Evolutionary conservation across 2,888 invertebrate genomes (phyloP).

Genomic region (Quadriops clusia): DNA sequence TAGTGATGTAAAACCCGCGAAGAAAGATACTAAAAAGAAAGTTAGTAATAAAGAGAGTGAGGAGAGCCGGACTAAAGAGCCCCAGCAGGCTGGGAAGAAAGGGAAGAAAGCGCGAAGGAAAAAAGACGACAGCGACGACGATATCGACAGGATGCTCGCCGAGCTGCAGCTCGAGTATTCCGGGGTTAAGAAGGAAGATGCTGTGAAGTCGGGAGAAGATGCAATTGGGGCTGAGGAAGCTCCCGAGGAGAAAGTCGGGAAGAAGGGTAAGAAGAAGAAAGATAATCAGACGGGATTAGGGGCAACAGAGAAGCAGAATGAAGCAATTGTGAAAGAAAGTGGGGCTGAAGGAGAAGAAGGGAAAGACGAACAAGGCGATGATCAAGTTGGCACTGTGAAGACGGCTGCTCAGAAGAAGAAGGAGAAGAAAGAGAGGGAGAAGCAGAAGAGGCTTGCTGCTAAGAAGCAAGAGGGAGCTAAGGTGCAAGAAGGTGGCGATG

Average conservation of each 20-base stretch:
- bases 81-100: constrained; percentile 45
- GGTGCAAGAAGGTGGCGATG: constrained; percentile 14
- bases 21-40: constrained; percentile 33
- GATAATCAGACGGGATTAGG: constrained; percentile 35
- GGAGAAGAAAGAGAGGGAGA: constrained; percentile 75
- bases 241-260: constrained; percentile 29
- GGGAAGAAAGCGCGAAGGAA: constrained; percentile 61
- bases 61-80: constrained; percentile 31
- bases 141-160: constrained; percentile 71
- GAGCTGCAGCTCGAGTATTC: constrained; percentile 73
- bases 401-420: constrained; percentile 82
- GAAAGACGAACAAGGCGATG: constrained; percentile 45
- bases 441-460: constrained; percentile 33
- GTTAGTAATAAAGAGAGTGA: constrained; percentile 35
- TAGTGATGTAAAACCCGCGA: constrained; percentile 33
- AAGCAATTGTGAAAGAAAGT: constrained; percentile 13
- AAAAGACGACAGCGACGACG: constrained; percentile 67
- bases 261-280: constrained; percentile 16
- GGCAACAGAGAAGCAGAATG: constrained; percentile 21
- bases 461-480: constrained; percentile 19
- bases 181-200: constrained; percentile 45
- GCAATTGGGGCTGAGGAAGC: constrained; percentile 36
- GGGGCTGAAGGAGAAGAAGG: constrained; percentile 36
- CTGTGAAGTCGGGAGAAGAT: constrained; percentile 30
- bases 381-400: constrained; percentile 53